These are phyloP conservation scores for Okapia johnstoni DNA, from an alignment of 2,113 vertebrate genomes.

Conservation along the genomic window DNA sequence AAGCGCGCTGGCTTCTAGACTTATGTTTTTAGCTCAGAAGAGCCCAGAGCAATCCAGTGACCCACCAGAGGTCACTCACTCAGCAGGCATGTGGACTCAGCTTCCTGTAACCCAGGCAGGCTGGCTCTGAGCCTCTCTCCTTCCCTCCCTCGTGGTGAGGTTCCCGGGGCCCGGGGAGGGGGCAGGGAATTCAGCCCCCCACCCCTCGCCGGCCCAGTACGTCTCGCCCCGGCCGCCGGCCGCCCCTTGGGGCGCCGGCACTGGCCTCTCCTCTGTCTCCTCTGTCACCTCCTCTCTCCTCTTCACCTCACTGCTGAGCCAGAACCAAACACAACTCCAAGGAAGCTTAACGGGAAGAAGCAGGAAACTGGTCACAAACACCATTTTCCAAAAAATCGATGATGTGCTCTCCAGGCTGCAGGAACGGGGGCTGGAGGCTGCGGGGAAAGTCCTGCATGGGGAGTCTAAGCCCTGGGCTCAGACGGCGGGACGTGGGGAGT, in stretches of 20 bases:
- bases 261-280: too few species aligned
- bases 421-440: background rate
- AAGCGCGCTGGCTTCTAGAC: background rate
- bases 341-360: background rate
- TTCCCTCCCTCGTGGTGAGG: background rate
- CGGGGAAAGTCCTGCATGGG: fast-evolving
- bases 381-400: background rate
- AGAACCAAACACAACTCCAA: background rate
- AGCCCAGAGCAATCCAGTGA: background rate
- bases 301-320: too few species aligned
- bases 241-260: background rate
- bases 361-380: background rate
- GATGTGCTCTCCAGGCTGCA: background rate
- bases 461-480: background rate
- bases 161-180: fast-evolving
- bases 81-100: fast-evolving
- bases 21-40: background rate
- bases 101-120: fast-evolving
- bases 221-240: fast-evolving
- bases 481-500: background rate
- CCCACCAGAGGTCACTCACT: background rate
- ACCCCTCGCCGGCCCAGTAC: fast-evolving
- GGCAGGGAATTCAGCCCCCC: background rate
- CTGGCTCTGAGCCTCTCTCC: background rate
- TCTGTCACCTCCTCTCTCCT: background rate